These are phyloP conservation scores for Leptopilina syphax DNA, from an alignment of 2,888 invertebrate genomes.

Conservation along the genomic window DNA sequence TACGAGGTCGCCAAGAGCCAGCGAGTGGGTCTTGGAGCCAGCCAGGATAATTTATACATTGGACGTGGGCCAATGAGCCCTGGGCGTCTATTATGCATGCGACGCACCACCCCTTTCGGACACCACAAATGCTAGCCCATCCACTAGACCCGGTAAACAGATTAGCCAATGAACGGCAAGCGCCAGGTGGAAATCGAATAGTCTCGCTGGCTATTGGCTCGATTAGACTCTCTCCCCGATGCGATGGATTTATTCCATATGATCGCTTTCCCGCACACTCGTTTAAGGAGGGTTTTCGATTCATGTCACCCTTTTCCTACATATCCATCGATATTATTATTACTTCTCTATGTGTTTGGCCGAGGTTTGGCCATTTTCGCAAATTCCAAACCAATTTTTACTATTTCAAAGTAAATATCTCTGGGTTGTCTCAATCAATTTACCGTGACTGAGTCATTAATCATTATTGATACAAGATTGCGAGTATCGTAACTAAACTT, in stretches of 20 bases:
- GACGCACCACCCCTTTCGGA: conserved; percentile 45
- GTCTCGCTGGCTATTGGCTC: conserved; percentile 42
- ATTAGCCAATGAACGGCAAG: conserved; percentile 49
- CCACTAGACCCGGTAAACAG: conserved; percentile 42
- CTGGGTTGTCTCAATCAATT: too few relatives aligned
- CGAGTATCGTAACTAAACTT: too few relatives aligned
- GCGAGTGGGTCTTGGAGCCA: conserved; percentile 48
- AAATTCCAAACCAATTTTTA: too few relatives aligned
- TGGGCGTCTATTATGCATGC: conserved; percentile 53
- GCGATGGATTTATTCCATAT: conserved; percentile 12
- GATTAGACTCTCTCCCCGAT: neutral
- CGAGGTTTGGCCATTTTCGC: too few relatives aligned
- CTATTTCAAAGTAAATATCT: too few relatives aligned
- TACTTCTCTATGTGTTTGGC: too few relatives aligned
- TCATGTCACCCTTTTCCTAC: neutral
- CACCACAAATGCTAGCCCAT: conserved; percentile 42
- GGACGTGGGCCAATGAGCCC: conserved; percentile 59
- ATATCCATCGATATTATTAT: neutral
- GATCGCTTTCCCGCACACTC: neutral
- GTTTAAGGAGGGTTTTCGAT: neutral
- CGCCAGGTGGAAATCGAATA: conserved; percentile 55
- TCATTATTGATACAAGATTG: too few relatives aligned
- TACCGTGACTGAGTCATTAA: too few relatives aligned
- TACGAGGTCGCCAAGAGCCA: conserved; percentile 56
- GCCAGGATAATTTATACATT: conserved; percentile 63